phyloP scores from a whole-genome alignment of 2,888 invertebrate species.

The Lycocerus yunnanus region DNA sequence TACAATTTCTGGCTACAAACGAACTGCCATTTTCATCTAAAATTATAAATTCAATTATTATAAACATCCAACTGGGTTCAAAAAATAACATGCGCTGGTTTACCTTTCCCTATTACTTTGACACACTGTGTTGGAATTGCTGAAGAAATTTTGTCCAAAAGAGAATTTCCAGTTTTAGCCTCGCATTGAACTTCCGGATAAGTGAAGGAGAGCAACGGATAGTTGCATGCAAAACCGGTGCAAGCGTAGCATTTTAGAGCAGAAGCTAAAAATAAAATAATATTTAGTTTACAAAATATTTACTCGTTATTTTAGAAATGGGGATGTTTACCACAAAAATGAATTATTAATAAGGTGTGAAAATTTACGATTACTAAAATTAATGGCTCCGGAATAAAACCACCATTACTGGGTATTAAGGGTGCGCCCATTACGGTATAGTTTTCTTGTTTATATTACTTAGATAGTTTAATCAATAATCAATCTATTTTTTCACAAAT shows the following conservation, averaged over 20 bases:
- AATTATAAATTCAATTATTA: background rate
- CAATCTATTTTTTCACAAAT: background rate
- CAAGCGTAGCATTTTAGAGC: constrained; percentile 23
- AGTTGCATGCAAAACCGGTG: constrained; percentile 18
- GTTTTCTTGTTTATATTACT: background rate
- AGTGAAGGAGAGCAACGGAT: constrained; percentile 18
- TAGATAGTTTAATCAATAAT: background rate
- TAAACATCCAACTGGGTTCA: too few species aligned
- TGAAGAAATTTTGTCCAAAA: constrained; percentile 13
- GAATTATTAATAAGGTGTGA: background rate
- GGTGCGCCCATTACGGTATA: background rate
- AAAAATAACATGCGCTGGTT: background rate
- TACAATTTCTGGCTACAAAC: constrained; percentile 19
- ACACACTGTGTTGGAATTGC: constrained; percentile 25
- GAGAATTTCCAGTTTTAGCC: constrained; percentile 9
- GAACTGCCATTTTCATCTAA: constrained; percentile 16
- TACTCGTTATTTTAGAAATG: background rate
- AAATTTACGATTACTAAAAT: background rate
- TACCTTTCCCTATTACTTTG: constrained; percentile 29
- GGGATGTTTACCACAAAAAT: background rate
- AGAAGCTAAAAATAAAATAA: constrained; percentile 7
- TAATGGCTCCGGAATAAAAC: background rate
- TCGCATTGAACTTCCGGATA: constrained; percentile 21
- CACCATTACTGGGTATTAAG: background rate
- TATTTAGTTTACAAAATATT: background rate